Percentiles rank a stretch among this genome's conserved stretches.
phyloP scores from a whole-genome alignment of 2,888 invertebrate genomes.

The Emmelina monodactyla region DNA sequence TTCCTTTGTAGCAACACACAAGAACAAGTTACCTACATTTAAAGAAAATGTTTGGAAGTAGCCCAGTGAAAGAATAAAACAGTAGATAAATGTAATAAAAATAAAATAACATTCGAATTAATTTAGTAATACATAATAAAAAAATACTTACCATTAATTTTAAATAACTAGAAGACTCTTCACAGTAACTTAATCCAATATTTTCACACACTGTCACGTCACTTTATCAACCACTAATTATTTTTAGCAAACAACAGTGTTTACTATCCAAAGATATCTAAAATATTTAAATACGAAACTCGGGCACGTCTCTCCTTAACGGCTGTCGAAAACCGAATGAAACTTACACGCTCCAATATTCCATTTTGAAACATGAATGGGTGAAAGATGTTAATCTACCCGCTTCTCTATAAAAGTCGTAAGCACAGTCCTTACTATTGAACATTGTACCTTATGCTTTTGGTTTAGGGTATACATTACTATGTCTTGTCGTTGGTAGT shows the following conservation, averaged over 20 bases:
- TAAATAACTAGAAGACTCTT: neutral
- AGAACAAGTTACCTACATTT: too few relatives aligned
- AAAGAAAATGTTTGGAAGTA: too few relatives aligned
- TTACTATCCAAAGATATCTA: neutral
- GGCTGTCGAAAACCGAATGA: constrained; percentile 12
- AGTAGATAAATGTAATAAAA: neutral
- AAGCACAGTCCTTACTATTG: neutral
- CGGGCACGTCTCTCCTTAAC: neutral
- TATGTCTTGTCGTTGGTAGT: neutral
- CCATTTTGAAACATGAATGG: constrained; percentile 18
- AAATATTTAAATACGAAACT: neutral
- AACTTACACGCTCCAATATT: constrained; percentile 5
- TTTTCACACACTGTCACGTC: neutral
- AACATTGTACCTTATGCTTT: neutral
- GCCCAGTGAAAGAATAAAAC: too few relatives aligned
- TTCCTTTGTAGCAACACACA: too few relatives aligned
- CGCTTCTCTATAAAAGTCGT: neutral
- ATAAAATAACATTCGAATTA: neutral
- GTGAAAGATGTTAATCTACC: constrained; percentile 10
- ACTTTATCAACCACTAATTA: constrained; percentile 6
- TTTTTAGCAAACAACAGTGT: constrained; percentile 1
- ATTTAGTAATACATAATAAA: neutral
- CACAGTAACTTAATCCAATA: neutral
- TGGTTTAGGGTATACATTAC: neutral
- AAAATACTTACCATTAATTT: neutral